phyloP scores from a whole-genome alignment of 2,113 vertebrate genomes.

The Carollia perspicillata region DNA sequence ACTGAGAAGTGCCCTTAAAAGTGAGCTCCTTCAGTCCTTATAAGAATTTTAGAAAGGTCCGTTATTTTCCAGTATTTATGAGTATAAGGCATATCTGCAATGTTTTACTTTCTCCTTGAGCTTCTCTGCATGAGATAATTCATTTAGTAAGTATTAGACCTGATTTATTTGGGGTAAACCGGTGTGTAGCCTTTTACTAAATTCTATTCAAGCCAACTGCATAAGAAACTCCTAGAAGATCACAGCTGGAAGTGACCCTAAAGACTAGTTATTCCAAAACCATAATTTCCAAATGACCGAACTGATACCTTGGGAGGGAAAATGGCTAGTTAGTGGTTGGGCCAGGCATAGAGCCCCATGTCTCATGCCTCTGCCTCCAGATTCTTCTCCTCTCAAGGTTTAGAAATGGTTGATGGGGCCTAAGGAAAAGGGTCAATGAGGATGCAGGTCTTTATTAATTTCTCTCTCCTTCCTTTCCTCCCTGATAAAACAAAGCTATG shows the following conservation, averaged over 20 bases:
- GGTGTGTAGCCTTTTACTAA: neutral
- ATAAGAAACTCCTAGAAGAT: neutral
- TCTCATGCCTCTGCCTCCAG: neutral
- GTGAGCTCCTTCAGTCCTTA: neutral
- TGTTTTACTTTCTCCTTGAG: neutral
- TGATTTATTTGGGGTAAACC: neutral
- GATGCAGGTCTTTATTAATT: neutral
- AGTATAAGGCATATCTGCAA: neutral
- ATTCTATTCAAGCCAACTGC: neutral
- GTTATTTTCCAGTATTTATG: neutral
- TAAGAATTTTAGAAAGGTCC: neutral
- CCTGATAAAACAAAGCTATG: neutral
- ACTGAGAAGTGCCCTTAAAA: neutral
- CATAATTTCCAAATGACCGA: constrained; percentile 18
- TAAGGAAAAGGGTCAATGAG: neutral
- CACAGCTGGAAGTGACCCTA: neutral
- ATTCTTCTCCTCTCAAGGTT: neutral
- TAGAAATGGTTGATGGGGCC: neutral
- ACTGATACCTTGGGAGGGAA: neutral
- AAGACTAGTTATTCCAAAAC: neutral
- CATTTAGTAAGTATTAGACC: neutral
- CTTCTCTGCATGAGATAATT: neutral
- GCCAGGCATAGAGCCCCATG: neutral
- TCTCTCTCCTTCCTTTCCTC: neutral
- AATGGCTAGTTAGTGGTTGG: neutral